These are phyloP conservation scores for Vespertilio murinus DNA, from an alignment of 2,797 vertebrate genomes.

Conservation along the genomic window DNA sequence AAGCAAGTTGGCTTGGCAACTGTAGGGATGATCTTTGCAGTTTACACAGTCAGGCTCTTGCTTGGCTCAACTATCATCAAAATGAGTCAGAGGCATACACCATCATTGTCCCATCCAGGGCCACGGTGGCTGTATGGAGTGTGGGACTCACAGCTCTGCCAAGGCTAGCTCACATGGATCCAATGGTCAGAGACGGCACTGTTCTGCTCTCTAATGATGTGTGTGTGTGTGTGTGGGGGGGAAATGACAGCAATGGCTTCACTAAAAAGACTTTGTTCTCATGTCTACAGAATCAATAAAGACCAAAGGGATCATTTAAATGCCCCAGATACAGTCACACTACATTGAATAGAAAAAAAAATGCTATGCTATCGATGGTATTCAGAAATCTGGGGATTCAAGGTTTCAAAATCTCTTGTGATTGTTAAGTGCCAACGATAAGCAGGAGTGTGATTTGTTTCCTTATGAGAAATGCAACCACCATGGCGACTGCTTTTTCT, in stretches of 20 bases:
- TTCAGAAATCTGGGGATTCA: neutral
- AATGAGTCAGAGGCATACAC: neutral
- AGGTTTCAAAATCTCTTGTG: neutral
- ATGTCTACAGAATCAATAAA: neutral
- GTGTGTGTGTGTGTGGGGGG: too few species aligned
- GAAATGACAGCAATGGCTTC: neutral
- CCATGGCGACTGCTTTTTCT: neutral
- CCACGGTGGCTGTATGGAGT: fast-evolving
- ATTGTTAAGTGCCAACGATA: neutral
- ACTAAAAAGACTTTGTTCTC: neutral
- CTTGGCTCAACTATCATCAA: neutral
- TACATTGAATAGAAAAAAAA: neutral
- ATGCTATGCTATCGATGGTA: neutral
- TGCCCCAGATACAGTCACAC: neutral
- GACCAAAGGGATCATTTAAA: neutral
- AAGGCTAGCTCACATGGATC: fast-evolving
- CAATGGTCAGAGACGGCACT: neutral
- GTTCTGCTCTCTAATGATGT: neutral
- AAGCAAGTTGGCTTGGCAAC: neutral
- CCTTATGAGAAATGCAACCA: neutral
- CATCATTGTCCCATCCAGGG: neutral
- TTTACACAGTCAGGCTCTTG: neutral
- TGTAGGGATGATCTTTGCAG: neutral
- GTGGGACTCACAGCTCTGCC: neutral
- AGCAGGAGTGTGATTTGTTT: neutral